Evolutionary conservation across 2,797 vertebrate genomes (phyloP), one percentile per base, ranked within the genome.

Genomic region (Chanos chanos): DNA sequence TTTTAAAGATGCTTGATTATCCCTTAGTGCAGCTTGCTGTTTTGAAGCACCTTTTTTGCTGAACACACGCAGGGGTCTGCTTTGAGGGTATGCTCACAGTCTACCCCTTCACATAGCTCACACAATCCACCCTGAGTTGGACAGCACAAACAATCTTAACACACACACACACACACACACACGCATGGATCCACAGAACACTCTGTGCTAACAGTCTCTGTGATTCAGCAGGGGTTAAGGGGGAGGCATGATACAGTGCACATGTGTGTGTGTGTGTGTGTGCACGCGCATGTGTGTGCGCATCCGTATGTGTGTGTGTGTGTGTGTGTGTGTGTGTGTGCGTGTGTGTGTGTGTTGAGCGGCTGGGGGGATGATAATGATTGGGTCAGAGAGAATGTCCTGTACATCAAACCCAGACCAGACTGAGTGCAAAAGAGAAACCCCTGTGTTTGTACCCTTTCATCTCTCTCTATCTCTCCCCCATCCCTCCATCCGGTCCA

Each of bases 321-420:
- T 36, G 21, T 36, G 21, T 44, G 30, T 36, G 10, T 51, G 10
- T 45, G 18, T 7, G 55, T 7, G 34, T 25, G 36, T 12, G 31
- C 70, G 33, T 33, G 31, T 40, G 60, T 19, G 8, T 48, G 61
- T 66, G 61, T 57, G 75, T 67, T 70, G 61, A 69, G 57, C 50
- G 64, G 61, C 39, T 10, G 49, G 44, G 50, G 67, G 65, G 53
- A 44, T 50, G 56, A 54, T 72, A 75, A 77, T 66, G 83, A 77
- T 81, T 57, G 41, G 62, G 61, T 61, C 63, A 50, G 50, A 71
- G 64, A 78, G 75, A 56, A 54, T 44, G 65, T 70, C 72, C 73
- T 69, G 72, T 69, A 81, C 83, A 79, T 85, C 85, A 87, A 87
- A 85, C 70, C 70, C 72, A 53, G 58, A 66, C 65, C 6, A 31